Conservation (phyloP, 2,888 invertebrate genomes). For the Phymatocera aterrima region DNA sequence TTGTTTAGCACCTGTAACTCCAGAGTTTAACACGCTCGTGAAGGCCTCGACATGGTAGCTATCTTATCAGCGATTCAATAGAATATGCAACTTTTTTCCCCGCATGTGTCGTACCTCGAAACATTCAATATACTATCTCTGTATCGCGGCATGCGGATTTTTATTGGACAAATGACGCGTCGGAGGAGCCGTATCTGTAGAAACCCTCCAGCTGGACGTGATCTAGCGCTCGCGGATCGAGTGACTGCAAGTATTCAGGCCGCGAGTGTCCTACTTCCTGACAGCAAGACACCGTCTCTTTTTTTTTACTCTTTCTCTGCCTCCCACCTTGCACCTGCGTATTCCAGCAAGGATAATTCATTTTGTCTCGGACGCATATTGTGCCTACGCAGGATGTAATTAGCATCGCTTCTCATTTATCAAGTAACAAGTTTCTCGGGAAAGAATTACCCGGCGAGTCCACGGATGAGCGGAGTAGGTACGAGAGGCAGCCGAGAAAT, state of each 20-base stretch:
- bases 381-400: neutral
- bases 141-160: neutral
- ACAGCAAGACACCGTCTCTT: conserved; percentile 36
- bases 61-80: neutral
- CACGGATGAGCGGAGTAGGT: neutral
- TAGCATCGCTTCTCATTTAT: conserved; percentile 13
- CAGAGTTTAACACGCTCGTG: neutral
- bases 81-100: neutral
- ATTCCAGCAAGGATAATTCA: conserved; percentile 9
- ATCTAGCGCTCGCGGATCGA: conserved; percentile 28
- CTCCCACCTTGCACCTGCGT: neutral
- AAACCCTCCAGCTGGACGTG: conserved; percentile 20
- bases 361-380: neutral
- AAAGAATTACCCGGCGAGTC: neutral
- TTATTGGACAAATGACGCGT: conserved; percentile 1
- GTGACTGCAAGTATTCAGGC: conserved; percentile 66
- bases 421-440: conserved; percentile 7
- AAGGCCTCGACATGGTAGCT: neutral
- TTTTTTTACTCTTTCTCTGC: conserved; percentile 49
- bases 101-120: neutral
- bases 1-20: neutral
- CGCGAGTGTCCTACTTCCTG: conserved; percentile 68
- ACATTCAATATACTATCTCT: neutral
- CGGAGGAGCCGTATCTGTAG: neutral
- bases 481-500: neutral